phyloP scores from a whole-genome alignment of 2,888 invertebrate species.

The Dendrolimus houi region DNA sequence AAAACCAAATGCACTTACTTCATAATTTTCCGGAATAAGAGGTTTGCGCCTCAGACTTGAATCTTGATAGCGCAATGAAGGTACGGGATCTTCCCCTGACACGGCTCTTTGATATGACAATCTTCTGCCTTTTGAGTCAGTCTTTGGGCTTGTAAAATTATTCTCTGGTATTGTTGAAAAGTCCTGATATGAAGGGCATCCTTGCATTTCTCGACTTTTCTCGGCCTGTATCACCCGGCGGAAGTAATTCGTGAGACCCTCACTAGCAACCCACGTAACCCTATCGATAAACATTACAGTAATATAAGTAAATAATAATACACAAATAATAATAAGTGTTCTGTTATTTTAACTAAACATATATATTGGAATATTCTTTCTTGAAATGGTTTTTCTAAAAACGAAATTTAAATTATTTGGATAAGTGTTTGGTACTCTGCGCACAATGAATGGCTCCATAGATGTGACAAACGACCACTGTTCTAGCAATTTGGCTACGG shows the following conservation, averaged over 20 bases:
- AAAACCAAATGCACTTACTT: slow-evolving; percentile 26
- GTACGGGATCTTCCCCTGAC: slow-evolving; percentile 57
- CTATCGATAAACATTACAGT: slow-evolving; percentile 26
- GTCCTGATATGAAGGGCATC: slow-evolving; percentile 47
- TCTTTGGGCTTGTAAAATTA: slow-evolving; percentile 21
- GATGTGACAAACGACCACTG: too few species aligned
- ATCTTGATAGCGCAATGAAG: slow-evolving; percentile 32
- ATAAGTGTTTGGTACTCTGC: too few species aligned
- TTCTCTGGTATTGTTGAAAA: slow-evolving; percentile 46
- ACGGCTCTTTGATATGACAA: slow-evolving; percentile 65
- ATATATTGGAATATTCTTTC: too few species aligned
- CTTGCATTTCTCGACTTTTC: slow-evolving; percentile 35
- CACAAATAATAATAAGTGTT: too few species aligned
- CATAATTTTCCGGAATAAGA: slow-evolving; percentile 36
- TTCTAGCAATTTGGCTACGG: too few species aligned
- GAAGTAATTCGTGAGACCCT: slow-evolving; percentile 56
- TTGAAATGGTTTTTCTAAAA: too few species aligned
- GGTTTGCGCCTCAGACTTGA: slow-evolving; percentile 30
- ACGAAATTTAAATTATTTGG: too few species aligned
- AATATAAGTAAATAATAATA: too few species aligned
- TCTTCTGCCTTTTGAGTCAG: slow-evolving; percentile 48
- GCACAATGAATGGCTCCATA: too few species aligned
- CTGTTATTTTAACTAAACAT: too few species aligned
- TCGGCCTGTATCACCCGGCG: slow-evolving; percentile 55
- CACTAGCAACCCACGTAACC: slow-evolving; percentile 64